phyloP scores from a whole-genome alignment of 2,888 invertebrate genomes.

The Acheta domesticus region DNA sequence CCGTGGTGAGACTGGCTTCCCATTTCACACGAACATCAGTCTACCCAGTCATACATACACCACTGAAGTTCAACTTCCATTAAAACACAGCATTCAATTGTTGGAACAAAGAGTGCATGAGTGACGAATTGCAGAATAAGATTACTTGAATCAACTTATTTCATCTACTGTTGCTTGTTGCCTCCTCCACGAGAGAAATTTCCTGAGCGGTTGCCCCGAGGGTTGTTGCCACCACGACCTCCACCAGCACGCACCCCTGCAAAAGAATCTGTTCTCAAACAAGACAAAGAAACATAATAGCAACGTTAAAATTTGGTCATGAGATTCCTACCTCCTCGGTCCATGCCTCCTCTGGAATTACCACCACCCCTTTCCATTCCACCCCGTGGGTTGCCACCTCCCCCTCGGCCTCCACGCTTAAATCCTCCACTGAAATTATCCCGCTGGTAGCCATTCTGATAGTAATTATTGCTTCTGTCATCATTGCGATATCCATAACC shows the following conservation, averaged over 20 bases:
- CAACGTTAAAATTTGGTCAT: no score
- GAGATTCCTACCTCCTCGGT: constrained; percentile 39
- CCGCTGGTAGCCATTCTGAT: constrained; percentile 49
- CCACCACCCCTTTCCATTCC: constrained; percentile 39
- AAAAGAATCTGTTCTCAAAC: background rate
- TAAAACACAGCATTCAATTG: constrained; percentile 6
- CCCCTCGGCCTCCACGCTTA: constrained; percentile 42
- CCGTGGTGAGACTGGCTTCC: background rate
- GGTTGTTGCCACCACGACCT: constrained; percentile 43
- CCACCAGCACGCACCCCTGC: constrained; percentile 48
- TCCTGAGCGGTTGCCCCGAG: constrained; percentile 27
- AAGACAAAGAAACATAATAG: background rate
- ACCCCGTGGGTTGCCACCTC: constrained; percentile 39
- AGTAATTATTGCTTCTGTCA: constrained; percentile 44
- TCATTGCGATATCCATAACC: constrained; percentile 42
- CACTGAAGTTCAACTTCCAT: background rate
- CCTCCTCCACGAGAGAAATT: constrained; percentile 30
- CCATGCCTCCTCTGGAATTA: constrained; percentile 41
- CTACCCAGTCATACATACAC: background rate
- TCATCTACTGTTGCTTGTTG: constrained; percentile 30
- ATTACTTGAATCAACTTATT: background rate
- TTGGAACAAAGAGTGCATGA: background rate
- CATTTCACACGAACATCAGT: background rate
- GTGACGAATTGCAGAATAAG: constrained; percentile 4
- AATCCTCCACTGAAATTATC: constrained; percentile 41